Conservation (phyloP, 2,797 vertebrate genomes). For the Lutjanus argentimaculatus region DNA sequence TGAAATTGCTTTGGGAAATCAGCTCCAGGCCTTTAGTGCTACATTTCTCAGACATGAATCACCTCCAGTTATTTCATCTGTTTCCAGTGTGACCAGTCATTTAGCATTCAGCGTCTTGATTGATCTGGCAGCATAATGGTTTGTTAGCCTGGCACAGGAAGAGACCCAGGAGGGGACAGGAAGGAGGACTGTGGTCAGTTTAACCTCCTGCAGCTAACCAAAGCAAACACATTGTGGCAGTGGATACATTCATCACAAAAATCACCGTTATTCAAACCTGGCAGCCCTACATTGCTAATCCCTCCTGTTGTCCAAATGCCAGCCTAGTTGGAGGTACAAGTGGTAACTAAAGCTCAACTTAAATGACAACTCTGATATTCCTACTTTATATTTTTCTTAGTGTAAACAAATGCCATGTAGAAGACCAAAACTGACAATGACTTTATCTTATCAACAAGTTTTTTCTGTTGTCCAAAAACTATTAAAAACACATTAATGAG, state of each 20-base stretch:
- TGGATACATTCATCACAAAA: constrained; percentile 38
- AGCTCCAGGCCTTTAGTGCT: constrained; percentile 36
- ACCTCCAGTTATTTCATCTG: constrained; percentile 56
- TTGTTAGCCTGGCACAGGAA: constrained; percentile 71
- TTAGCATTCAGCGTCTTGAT: constrained; percentile 62
- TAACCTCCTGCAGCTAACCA: constrained; percentile 50
- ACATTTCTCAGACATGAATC: constrained; percentile 70
- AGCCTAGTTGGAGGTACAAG: background rate
- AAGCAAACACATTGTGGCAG: constrained; percentile 51
- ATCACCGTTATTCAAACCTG: constrained; percentile 17
- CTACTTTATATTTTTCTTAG: background rate
- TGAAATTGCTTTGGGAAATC: constrained; percentile 39
- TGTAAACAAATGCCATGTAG: background rate
- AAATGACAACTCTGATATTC: background rate
- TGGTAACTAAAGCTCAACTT: background rate
- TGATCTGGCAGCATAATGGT: constrained; percentile 73
- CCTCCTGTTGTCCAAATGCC: constrained; percentile 9
- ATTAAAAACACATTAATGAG: background rate
- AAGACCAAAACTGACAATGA: background rate
- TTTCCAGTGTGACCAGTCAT: constrained; percentile 63
- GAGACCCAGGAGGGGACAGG: constrained; percentile 57
- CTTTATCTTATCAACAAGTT: background rate
- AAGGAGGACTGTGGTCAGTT: constrained; percentile 67
- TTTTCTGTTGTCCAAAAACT: constrained; percentile 1
- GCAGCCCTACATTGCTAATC: background rate